Evolutionary conservation across 92 coral and sea anemone genomes (phyloP).

Genomic region (Pocillopora grandis): DNA sequence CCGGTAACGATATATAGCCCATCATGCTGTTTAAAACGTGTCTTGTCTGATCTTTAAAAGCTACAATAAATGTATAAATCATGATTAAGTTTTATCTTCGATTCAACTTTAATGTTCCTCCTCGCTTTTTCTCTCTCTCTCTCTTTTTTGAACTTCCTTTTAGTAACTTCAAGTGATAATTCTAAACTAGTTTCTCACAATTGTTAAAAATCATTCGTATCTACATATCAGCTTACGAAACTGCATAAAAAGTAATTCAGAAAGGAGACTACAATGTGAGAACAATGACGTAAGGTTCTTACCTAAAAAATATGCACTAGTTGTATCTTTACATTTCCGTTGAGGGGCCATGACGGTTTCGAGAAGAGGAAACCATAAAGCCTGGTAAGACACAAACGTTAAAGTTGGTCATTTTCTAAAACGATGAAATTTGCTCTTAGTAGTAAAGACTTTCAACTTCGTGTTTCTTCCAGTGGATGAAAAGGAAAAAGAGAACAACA

Average conservation of each 20-base stretch:
- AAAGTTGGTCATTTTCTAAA: background rate
- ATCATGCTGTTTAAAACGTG: constrained; percentile 99
- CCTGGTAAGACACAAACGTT: constrained; percentile 45
- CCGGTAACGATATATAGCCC: constrained; percentile 97
- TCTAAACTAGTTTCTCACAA: too few species aligned
- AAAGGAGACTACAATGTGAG: background rate
- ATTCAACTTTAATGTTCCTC: background rate
- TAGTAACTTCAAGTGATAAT: too few species aligned
- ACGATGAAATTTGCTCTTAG: background rate
- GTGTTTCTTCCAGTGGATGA: too few species aligned
- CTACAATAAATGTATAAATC: constrained; percentile 32
- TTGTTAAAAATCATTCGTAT: too few species aligned
- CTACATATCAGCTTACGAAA: too few species aligned
- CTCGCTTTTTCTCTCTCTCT: too few species aligned
- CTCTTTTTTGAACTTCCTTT: too few species aligned
- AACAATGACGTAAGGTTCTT: background rate
- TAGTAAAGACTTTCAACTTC: too few species aligned
- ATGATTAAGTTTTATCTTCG: too few species aligned
- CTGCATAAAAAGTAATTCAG: background rate
- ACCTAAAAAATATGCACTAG: constrained; percentile 87
- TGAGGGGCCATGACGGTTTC: constrained; percentile 99
- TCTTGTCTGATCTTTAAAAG: constrained; percentile 91
- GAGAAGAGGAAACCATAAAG: constrained; percentile 93
- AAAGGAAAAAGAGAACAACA: too few species aligned
- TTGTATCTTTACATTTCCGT: constrained; percentile 81